Conservation (phyloP, 2,888 invertebrate genomes). For the Cryptophagus acutangulus region DNA sequence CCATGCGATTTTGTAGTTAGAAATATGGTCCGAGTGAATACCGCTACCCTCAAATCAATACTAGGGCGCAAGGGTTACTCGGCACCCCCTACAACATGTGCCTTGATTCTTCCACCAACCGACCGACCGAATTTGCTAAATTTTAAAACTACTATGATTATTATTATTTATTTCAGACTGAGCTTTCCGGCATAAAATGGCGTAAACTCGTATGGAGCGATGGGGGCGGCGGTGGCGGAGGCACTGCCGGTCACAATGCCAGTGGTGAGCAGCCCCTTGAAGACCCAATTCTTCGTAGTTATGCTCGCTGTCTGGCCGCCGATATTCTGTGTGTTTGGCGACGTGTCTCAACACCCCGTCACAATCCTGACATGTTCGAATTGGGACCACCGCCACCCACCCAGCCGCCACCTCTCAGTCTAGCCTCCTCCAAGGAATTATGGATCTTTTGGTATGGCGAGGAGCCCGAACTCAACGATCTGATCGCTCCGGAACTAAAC, state of each 20-base stretch:
- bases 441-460: slow-evolving; percentile 99
- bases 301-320: slow-evolving; percentile 84
- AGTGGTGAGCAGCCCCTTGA: slow-evolving; percentile 67
- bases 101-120: too few relatives aligned
- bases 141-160: too few relatives aligned
- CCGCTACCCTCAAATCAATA: too few relatives aligned
- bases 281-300: slow-evolving; percentile 87
- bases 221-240: slow-evolving; percentile 51
- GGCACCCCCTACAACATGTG: too few relatives aligned
- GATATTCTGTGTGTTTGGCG: slow-evolving; percentile 99
- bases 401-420: slow-evolving; percentile 67
- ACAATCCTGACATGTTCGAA: slow-evolving; percentile 7
- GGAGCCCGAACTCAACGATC: slow-evolving; percentile 81
- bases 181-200: slow-evolving; percentile 99
- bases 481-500: slow-evolving; percentile 81
- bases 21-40: too few relatives aligned
- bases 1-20: too few relatives aligned
- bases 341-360: slow-evolving; percentile 66
- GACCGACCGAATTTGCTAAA: too few relatives aligned
- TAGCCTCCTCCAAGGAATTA: slow-evolving; percentile 89
- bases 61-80: too few relatives aligned
- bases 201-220: slow-evolving; percentile 88
- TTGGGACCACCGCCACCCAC: slow-evolving; percentile 48
- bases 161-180: slow-evolving; percentile 70
- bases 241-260: slow-evolving; percentile 37